These are phyloP conservation scores for Triops longicaudatus DNA, from an alignment of 1,140 invertebrate genomes.

Conservation along the genomic window DNA sequence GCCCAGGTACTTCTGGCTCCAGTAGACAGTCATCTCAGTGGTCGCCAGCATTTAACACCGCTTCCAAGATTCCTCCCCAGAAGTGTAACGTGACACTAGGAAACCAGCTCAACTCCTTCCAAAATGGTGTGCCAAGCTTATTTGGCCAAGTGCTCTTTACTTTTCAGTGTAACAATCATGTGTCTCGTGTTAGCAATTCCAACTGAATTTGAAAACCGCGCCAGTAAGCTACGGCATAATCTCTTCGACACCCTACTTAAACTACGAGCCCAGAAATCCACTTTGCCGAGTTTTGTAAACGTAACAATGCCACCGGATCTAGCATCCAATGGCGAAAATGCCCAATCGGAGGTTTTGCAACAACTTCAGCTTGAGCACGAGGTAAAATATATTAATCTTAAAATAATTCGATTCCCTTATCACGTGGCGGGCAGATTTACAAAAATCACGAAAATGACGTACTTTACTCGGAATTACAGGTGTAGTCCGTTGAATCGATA, in stretches of 20 bases:
- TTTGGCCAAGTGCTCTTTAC: background rate
- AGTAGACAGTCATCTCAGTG: slow-evolving; percentile 7
- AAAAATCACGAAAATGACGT: too few species aligned
- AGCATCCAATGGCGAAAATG: background rate
- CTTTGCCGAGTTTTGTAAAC: background rate
- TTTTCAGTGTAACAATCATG: background rate
- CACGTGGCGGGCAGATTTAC: too few species aligned
- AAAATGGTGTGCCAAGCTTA: background rate
- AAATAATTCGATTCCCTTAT: too few species aligned
- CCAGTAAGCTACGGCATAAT: background rate
- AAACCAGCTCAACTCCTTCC: background rate
- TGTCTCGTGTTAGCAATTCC: background rate
- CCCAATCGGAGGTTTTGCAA: background rate
- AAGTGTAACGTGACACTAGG: background rate
- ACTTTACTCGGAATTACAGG: too few species aligned
- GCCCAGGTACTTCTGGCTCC: background rate
- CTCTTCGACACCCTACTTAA: background rate
- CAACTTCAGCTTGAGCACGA: background rate
- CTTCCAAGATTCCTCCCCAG: background rate
- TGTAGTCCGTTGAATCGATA: background rate
- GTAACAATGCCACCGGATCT: background rate
- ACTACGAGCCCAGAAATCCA: background rate
- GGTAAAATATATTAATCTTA: background rate
- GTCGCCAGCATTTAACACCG: background rate
- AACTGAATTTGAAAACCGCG: background rate